These are phyloP conservation scores for Luffia ferchaultella DNA, from an alignment of 2,888 invertebrate genomes.

Conservation along the genomic window DNA sequence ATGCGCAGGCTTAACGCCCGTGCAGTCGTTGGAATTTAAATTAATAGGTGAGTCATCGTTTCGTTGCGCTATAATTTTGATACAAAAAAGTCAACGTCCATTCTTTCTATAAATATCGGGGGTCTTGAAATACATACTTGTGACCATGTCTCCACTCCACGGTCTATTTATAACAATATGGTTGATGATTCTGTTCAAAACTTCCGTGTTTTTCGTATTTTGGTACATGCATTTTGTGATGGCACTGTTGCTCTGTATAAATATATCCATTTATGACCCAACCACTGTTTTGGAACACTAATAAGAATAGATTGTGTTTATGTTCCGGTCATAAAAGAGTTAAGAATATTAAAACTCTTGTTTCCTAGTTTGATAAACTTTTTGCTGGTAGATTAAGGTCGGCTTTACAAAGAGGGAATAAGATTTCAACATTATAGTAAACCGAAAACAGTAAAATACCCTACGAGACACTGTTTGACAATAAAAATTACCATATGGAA, in stretches of 20 bases:
- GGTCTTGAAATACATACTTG: background rate
- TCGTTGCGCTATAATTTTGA: constrained; percentile 1
- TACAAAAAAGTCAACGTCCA: background rate
- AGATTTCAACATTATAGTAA: too few relatives aligned
- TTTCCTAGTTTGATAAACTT: background rate
- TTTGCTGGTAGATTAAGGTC: too few relatives aligned
- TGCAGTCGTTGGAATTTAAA: constrained; percentile 60
- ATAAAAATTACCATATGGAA: too few relatives aligned
- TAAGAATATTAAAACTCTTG: background rate
- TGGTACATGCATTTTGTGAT: background rate
- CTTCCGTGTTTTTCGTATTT: background rate
- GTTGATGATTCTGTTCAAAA: background rate
- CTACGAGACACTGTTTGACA: too few relatives aligned
- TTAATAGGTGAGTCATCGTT: constrained; percentile 59
- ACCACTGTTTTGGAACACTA: background rate
- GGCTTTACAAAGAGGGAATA: too few relatives aligned
- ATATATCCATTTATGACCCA: background rate
- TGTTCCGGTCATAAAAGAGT: background rate
- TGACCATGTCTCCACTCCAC: background rate
- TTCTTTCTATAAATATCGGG: constrained; percentile 3
- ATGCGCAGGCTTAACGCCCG: constrained; percentile 48
- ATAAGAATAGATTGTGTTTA: too few relatives aligned
- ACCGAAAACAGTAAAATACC: too few relatives aligned
- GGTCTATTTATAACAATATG: background rate
- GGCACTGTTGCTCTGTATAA: background rate